These are phyloP conservation scores for Pipra filicauda DNA, from an alignment of 2,113 vertebrate genomes.

Conservation along the genomic window DNA sequence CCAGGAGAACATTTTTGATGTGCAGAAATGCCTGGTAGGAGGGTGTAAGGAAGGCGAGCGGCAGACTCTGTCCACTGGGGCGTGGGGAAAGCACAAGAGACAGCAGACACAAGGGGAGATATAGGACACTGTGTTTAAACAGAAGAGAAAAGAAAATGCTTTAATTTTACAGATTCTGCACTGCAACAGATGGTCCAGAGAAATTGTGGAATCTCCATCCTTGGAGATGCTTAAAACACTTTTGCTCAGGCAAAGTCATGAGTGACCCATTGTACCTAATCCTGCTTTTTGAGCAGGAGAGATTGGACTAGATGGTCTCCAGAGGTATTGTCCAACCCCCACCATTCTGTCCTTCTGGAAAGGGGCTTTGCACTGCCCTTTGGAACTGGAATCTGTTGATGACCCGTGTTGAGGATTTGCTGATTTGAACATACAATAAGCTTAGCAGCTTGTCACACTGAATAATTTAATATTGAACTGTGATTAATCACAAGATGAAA, in stretches of 20 bases:
- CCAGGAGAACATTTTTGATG: neutral
- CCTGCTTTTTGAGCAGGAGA: neutral
- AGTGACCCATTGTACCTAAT: neutral
- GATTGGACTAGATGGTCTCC: neutral
- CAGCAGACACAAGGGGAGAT: neutral
- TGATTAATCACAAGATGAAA: neutral
- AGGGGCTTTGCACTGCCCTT: neutral
- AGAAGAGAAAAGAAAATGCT: neutral
- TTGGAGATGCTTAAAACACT: neutral
- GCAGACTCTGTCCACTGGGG: neutral
- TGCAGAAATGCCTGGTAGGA: neutral
- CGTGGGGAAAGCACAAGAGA: neutral
- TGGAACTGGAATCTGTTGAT: neutral
- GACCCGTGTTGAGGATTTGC: neutral
- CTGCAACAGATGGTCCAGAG: neutral
- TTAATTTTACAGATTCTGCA: neutral
- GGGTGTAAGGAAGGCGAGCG: neutral
- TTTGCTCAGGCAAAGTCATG: neutral
- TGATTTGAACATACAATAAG: neutral
- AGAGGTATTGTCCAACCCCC: neutral
- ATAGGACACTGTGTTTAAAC: neutral
- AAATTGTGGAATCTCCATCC: neutral
- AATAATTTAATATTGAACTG: neutral
- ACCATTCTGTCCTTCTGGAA: neutral
- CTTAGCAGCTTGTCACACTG: neutral